Percentiles rank a stretch among this genome's conserved stretches.
Evolutionary conservation across 2,888 invertebrate genomes (phyloP).

Genomic region (Macroteleia sp.): DNA sequence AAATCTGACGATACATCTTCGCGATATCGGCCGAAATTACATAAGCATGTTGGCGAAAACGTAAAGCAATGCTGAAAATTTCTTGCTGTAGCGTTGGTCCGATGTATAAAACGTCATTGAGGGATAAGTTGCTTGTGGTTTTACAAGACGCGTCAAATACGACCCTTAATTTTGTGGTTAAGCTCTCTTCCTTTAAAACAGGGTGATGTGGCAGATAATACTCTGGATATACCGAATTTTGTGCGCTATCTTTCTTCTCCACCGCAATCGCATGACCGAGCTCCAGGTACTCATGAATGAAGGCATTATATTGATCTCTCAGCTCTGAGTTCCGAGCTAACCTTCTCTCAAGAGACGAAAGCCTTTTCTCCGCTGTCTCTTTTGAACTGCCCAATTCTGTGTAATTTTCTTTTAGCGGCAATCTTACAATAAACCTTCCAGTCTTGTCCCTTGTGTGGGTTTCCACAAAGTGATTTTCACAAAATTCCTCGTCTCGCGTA

Average conservation of each 20-base stretch:
- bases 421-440: slow-evolving; percentile 40
- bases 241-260: not conserved
- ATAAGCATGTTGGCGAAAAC: slow-evolving; percentile 2
- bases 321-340: slow-evolving; percentile 12
- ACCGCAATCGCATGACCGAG: slow-evolving; percentile 28
- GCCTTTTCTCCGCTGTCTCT: slow-evolving; percentile 29
- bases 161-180: slow-evolving; percentile 70
- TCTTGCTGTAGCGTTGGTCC: slow-evolving; percentile 64
- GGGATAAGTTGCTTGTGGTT: slow-evolving; percentile 52
- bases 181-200: slow-evolving; percentile 63
- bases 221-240: not conserved
- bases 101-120: slow-evolving; percentile 66
- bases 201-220: slow-evolving; percentile 71
- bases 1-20: too few species aligned
- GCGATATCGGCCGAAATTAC: slow-evolving; percentile 69
- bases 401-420: slow-evolving; percentile 25
- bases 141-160: slow-evolving; percentile 72
- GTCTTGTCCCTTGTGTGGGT: slow-evolving; percentile 6
- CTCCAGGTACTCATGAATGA: slow-evolving; percentile 38
- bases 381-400: slow-evolving; percentile 44
- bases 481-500: slow-evolving; percentile 18
- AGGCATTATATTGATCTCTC: slow-evolving; percentile 20
- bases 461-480: slow-evolving; percentile 33
- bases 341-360: too few species aligned
- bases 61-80: slow-evolving; percentile 19